A percentile compares a stretch with the other conserved stretches of the same genome.
Conservation (phyloP, 2,888 invertebrate species). For the Hartigia nigra region DNA sequence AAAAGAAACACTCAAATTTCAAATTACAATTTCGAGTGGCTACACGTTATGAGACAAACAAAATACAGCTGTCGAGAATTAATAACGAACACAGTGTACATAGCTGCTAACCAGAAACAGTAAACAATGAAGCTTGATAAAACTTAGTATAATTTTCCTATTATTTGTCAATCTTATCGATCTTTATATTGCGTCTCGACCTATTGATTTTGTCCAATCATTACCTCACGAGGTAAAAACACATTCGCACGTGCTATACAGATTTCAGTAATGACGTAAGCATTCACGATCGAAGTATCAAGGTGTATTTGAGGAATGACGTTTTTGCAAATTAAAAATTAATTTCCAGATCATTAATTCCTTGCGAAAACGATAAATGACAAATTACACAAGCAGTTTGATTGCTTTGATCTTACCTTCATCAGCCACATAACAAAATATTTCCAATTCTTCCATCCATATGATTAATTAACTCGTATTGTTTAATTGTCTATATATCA, state of each 20-base stretch:
- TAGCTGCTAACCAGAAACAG: slow-evolving; percentile 5
- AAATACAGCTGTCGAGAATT: background rate
- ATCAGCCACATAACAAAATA: background rate
- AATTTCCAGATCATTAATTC: background rate
- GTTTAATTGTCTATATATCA: background rate
- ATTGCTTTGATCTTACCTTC: background rate
- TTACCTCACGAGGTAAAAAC: background rate
- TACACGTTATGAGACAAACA: background rate
- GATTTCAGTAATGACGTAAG: background rate
- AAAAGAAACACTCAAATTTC: background rate
- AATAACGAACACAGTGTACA: background rate
- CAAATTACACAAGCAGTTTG: background rate
- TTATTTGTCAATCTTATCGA: background rate
- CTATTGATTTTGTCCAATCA: background rate
- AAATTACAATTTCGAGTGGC: background rate
- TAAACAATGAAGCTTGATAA: background rate
- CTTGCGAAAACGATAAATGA: background rate
- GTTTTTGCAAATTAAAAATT: background rate
- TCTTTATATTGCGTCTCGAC: background rate
- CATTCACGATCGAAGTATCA: background rate
- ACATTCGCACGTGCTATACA: background rate
- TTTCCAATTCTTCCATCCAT: background rate
- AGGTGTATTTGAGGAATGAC: background rate
- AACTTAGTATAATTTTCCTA: background rate
- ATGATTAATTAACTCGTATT: background rate